Evolutionary conservation across 2,888 invertebrate species (phyloP), one percentile per base, ranked within the genome.

Genomic region (Dusona sp.): DNA sequence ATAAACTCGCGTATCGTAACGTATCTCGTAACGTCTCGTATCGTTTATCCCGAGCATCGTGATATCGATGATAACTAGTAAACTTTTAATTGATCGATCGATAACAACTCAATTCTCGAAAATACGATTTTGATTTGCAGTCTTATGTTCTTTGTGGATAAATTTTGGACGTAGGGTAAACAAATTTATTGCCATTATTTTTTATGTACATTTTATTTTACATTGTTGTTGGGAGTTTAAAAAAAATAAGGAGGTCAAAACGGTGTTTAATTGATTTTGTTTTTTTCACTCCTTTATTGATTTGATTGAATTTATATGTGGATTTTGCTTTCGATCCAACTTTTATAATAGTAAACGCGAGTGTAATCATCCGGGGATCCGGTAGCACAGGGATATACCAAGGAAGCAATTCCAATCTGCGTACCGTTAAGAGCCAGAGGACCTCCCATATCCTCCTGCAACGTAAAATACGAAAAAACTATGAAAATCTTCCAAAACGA

Each of bases 371-470:
- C 84, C 1, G 87, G 87, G 2, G 19, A 0, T 3, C 79, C 84
- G 8, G 7, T 9, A 2, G 68, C 87, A 42, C 87, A 87, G 1
- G 87, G 82, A 0, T 3, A n/a, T 0, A 45, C 77, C 8, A 11
- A 85, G 9, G 87, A 84, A 13, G 75, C 79, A 9, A 87, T 83
- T 19, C 84, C 87, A 45, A 87, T 38, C 36, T 82, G 82, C 25
- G 65, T 38, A 4, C 77, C 82, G 29, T 87, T 54, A n/a, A 29
- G 45, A 0, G 73, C 75, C 8, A 87, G 51, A 4, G 87, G 87
- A 57, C 79, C 83, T 36, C 87, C 87, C 25, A 57, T 74, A 33
- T 85, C 87, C 19, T 84, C 87, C 87, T 87, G 22, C 9, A 67
- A 67, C 9, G 19, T n/a, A n/a, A 67, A 38, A 38, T 67, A 61